Conservation (phyloP, 2,888 invertebrate genomes). For the Hoplodrina ambigua region DNA sequence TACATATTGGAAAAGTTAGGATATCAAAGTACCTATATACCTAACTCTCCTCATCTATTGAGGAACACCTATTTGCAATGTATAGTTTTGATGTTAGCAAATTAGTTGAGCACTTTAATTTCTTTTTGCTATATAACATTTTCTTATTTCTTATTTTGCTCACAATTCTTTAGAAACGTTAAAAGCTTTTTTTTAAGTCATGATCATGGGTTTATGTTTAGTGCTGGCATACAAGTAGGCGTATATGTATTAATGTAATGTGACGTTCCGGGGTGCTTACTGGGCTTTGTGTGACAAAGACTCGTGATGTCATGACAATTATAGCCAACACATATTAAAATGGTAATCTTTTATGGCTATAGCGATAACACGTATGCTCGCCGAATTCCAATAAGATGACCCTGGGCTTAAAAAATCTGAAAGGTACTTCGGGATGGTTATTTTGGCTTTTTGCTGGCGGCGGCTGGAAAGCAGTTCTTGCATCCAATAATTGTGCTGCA, state of each 20-base stretch:
- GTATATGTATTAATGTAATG: conserved; percentile 13
- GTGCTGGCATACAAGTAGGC: conserved; percentile 57
- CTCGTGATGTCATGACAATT: conserved; percentile 1
- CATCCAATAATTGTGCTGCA: conserved; percentile 7
- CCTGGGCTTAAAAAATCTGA: conserved; percentile 7
- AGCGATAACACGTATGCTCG: background rate
- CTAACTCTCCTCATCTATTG: background rate
- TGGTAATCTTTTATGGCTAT: background rate
- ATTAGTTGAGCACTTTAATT: conserved; percentile 7
- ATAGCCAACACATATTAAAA: background rate
- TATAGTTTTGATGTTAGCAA: conserved; percentile 12
- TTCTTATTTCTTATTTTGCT: conserved; percentile 27
- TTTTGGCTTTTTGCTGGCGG: conserved; percentile 18
- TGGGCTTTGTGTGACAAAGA: conserved; percentile 12
- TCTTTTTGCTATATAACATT: conserved; percentile 7
- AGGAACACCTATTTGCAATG: background rate
- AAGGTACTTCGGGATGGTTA: conserved; percentile 37
- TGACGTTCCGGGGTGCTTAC: conserved; percentile 11
- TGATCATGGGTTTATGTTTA: conserved; percentile 48
- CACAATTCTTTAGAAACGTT: conserved; percentile 54
- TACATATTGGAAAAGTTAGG: background rate
- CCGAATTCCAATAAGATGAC: conserved; percentile 2
- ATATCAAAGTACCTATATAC: background rate
- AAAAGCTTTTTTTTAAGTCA: conserved; percentile 41
- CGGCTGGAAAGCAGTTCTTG: conserved; percentile 4